Conservation (phyloP, 2,888 invertebrate genomes). For the Melangyna quadrimaculata region DNA sequence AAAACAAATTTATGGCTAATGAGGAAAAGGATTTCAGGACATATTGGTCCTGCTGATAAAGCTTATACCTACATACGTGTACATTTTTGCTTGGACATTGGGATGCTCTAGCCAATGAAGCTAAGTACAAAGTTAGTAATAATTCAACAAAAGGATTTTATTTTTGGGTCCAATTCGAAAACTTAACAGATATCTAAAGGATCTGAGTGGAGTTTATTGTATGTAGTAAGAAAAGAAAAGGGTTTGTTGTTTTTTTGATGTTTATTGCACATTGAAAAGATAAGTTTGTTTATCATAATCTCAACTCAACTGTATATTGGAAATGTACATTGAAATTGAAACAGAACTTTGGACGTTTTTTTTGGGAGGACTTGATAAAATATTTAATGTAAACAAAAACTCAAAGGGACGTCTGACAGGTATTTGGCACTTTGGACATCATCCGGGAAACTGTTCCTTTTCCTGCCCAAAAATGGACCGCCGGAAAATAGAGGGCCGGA, state of each 20-base stretch:
- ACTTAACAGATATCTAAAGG: slow-evolving; percentile 21
- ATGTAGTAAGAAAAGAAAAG: slow-evolving; percentile 75
- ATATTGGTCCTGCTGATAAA: slow-evolving; percentile 14
- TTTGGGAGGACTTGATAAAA: not conserved
- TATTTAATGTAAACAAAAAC: not conserved
- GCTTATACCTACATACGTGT: not conserved
- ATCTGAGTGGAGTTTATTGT: slow-evolving; percentile 70
- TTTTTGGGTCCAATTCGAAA: slow-evolving; percentile 73
- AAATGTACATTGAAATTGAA: not conserved
- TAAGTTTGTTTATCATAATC: slow-evolving; percentile 80
- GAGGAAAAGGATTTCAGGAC: slow-evolving; percentile 75
- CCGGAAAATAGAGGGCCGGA: too few relatives aligned
- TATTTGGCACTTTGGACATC: not conserved
- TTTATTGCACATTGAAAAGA: slow-evolving; percentile 77
- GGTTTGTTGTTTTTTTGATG: slow-evolving; percentile 75
- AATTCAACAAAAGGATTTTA: slow-evolving; percentile 66
- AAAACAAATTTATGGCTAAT: slow-evolving; percentile 78
- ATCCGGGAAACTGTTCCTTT: too few relatives aligned
- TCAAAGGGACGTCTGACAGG: too few relatives aligned
- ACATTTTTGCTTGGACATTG: slow-evolving; percentile 25
- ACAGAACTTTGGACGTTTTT: not conserved
- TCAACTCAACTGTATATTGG: slow-evolving; percentile 37
- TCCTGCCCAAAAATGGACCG: too few relatives aligned
- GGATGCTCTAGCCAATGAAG: slow-evolving; percentile 69
- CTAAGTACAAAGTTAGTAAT: slow-evolving; percentile 71